phyloP scores from a whole-genome alignment of 2,888 invertebrate genomes.

The Lucinisca nassula region DNA sequence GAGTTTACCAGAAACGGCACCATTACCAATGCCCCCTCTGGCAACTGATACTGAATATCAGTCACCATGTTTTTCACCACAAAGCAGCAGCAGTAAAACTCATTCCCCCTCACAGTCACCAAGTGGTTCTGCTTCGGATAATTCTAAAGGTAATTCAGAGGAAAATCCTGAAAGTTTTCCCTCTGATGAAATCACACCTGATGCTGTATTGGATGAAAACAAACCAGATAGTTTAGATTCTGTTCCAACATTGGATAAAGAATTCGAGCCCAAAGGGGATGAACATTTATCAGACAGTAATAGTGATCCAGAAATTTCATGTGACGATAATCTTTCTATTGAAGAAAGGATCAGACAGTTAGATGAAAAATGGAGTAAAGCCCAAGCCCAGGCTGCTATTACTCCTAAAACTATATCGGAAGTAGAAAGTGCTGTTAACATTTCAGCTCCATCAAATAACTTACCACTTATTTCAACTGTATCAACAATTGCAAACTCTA shows the following conservation, averaged over 20 bases:
- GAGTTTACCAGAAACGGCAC: background rate
- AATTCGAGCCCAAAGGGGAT: conserved; percentile 62
- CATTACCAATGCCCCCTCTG: background rate
- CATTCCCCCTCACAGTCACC: conserved; percentile 82
- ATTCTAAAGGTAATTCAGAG: conserved; percentile 68
- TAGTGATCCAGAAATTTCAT: conserved; percentile 64
- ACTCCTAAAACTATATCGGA: conserved; percentile 67
- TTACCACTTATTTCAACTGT: conserved; percentile 42
- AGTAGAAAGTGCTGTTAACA: conserved; percentile 62
- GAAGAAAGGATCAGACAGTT: conserved; percentile 97
- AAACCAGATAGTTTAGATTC: conserved; percentile 68
- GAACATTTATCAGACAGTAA: conserved; percentile 77
- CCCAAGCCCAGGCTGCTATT: conserved; percentile 65
- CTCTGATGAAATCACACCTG: conserved; percentile 51
- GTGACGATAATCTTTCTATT: conserved; percentile 90
- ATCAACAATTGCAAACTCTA: conserved; percentile 48
- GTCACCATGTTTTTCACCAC: conserved; percentile 81
- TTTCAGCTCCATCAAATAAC: conserved; percentile 6
- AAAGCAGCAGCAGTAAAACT: conserved; percentile 78
- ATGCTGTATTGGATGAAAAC: conserved; percentile 49
- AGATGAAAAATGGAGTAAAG: conserved; percentile 93
- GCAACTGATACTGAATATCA: conserved; percentile 46
- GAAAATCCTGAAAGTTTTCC: conserved; percentile 63
- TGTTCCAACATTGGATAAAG: conserved; percentile 56
- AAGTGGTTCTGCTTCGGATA: conserved; percentile 68